Percentiles rank a stretch among this genome's conserved stretches.
Conservation (phyloP, 2,797 vertebrate species). For the Amblyraja radiata region DNA sequence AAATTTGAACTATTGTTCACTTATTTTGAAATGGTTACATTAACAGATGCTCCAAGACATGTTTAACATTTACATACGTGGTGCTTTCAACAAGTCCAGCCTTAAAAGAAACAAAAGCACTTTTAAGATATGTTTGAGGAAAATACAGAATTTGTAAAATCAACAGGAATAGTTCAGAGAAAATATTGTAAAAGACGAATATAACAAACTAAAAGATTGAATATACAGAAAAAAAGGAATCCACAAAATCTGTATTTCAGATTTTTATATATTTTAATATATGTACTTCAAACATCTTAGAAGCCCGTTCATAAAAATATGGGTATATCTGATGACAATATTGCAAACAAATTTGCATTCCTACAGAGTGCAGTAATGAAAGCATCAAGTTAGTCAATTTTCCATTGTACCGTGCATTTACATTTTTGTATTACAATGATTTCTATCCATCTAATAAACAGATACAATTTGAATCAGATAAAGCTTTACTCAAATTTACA, state of each 20-base stretch:
- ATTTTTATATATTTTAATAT: background rate
- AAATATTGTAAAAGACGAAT: background rate
- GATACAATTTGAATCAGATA: background rate
- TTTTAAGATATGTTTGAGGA: background rate
- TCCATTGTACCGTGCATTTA: background rate
- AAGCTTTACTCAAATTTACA: conserved; percentile 2
- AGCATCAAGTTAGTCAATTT: background rate
- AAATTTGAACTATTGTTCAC: background rate
- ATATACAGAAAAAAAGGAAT: background rate
- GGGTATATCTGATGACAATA: background rate
- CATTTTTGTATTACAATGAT: background rate
- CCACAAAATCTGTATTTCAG: background rate
- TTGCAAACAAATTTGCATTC: background rate
- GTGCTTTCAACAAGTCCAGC: background rate
- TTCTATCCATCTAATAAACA: background rate
- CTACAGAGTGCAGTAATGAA: background rate
- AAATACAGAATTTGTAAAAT: too few relatives aligned
- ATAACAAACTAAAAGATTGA: background rate
- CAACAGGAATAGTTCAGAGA: too few relatives aligned
- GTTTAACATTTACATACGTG: background rate
- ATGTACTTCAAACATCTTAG: background rate
- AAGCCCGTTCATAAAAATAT: background rate
- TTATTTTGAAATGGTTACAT: background rate
- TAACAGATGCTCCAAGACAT: background rate
- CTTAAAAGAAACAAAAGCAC: background rate